Evolutionary conservation across 1,140 invertebrate species (phyloP).

Genomic region (Aphaenogaster ashmeadi): DNA sequence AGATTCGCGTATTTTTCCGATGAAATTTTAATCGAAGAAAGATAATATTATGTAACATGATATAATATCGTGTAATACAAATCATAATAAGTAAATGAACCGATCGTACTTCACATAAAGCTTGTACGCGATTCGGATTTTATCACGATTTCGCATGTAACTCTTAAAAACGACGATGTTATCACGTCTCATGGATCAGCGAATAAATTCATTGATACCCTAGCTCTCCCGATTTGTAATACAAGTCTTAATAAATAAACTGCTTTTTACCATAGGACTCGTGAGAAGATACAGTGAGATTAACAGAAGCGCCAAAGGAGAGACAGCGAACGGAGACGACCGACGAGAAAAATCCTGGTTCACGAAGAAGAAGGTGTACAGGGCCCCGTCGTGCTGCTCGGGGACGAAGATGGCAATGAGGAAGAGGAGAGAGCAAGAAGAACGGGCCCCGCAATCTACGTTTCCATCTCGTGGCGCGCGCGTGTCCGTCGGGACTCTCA

Average conservation of each 20-base stretch:
- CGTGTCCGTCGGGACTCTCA: slow-evolving; percentile 85
- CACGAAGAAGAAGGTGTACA: slow-evolving; percentile 23
- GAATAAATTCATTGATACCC: slow-evolving; percentile 70
- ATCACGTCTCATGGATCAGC: slow-evolving; percentile 38
- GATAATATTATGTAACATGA: slow-evolving; percentile 27
- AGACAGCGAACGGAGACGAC: slow-evolving; percentile 44
- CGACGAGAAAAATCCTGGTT: slow-evolving; percentile 65
- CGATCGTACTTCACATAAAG: neutral
- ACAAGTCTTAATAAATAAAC: slow-evolving; percentile 77
- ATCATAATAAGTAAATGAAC: slow-evolving; percentile 28
- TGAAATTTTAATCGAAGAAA: slow-evolving; percentile 29
- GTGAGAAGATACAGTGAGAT: slow-evolving; percentile 75
- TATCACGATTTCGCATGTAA: slow-evolving; percentile 20
- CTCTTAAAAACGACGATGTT: slow-evolving; percentile 58
- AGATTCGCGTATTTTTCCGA: slow-evolving; percentile 26
- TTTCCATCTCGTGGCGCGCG: slow-evolving; percentile 86
- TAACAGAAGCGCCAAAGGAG: slow-evolving; percentile 72
- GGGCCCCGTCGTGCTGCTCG: slow-evolving; percentile 17
- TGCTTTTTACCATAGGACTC: slow-evolving; percentile 56
- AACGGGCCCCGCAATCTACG: slow-evolving; percentile 81
- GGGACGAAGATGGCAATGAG: slow-evolving; percentile 66
- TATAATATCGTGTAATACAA: slow-evolving; percentile 48
- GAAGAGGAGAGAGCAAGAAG: slow-evolving; percentile 67
- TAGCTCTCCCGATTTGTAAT: slow-evolving; percentile 71
- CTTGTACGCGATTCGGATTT: slow-evolving; percentile 26